These are phyloP conservation scores for Eupithecia dodoneata DNA, from an alignment of 2,888 invertebrate genomes.

Conservation along the genomic window DNA sequence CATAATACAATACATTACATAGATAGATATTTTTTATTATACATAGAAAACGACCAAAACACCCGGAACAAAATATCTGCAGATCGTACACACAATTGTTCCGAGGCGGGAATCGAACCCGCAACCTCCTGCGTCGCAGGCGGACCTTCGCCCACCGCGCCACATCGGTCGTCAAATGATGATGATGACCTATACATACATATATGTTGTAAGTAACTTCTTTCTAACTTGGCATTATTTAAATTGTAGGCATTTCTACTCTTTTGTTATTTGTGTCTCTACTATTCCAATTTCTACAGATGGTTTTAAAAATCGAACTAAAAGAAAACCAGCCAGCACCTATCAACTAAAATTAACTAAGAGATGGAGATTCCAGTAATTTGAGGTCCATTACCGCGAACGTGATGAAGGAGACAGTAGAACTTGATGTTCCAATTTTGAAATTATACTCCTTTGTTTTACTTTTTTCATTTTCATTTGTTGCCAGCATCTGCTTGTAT, in stretches of 20 bases:
- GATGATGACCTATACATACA: too few species aligned
- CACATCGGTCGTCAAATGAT: too few species aligned
- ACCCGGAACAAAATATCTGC: too few species aligned
- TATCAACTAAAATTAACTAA: constrained; percentile 23
- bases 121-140: too few species aligned
- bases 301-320: background rate
- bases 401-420: constrained; percentile 54
- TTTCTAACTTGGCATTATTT: background rate
- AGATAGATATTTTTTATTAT: too few species aligned
- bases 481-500: constrained; percentile 3
- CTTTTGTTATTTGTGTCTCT: background rate
- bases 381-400: constrained; percentile 40
- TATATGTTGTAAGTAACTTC: too few species aligned
- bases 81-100: too few species aligned
- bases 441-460: constrained; percentile 19
- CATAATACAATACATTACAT: too few species aligned
- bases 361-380: constrained; percentile 38
- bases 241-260: background rate
- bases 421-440: constrained; percentile 32
- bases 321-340: constrained; percentile 14
- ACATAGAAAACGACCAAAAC: too few species aligned
- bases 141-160: too few species aligned
- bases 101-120: too few species aligned
- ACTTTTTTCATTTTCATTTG: background rate
- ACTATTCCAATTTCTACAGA: background rate